These are phyloP conservation scores for Eumaeus atala DNA, from an alignment of 1,140 invertebrate species.

Conservation along the genomic window DNA sequence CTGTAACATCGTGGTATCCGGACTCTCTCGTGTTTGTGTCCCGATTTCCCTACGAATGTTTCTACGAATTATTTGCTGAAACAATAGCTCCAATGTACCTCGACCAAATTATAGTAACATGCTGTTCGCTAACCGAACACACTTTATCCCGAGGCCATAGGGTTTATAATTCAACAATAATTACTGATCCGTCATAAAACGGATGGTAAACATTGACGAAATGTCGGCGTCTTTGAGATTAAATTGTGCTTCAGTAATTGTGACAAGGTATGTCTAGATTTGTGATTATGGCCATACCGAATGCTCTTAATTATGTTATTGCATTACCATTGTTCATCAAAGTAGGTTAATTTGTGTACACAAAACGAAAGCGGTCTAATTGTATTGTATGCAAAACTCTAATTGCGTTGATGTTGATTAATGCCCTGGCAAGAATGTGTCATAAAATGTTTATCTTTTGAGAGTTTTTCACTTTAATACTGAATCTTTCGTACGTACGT, in stretches of 20 bases:
- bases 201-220: constrained; percentile 50
- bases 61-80: constrained; percentile 69
- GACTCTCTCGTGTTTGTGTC: constrained; percentile 42
- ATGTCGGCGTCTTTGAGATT: constrained; percentile 64
- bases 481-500: too few relatives aligned
- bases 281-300: constrained; percentile 46
- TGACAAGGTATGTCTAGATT: constrained; percentile 52
- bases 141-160: constrained; percentile 23
- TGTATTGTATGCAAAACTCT: too few relatives aligned
- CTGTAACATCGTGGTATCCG: constrained; percentile 28
- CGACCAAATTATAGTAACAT: constrained; percentile 28
- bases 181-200: constrained; percentile 16
- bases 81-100: constrained; percentile 61
- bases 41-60: constrained; percentile 60
- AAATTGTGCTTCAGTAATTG: constrained; percentile 59
- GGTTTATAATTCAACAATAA: constrained; percentile 22
- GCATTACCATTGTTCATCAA: constrained; percentile 18
- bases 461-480: too few relatives aligned
- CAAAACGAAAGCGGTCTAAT: constrained; percentile 4
- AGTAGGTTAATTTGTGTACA: constrained; percentile 24
- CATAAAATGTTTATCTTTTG: too few relatives aligned
- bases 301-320: constrained; percentile 36
- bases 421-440: too few relatives aligned
- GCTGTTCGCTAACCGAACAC: constrained; percentile 1
- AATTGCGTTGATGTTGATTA: too few relatives aligned